phyloP scores from a whole-genome alignment of 2,888 invertebrate genomes.

The Acrobasis suavella region DNA sequence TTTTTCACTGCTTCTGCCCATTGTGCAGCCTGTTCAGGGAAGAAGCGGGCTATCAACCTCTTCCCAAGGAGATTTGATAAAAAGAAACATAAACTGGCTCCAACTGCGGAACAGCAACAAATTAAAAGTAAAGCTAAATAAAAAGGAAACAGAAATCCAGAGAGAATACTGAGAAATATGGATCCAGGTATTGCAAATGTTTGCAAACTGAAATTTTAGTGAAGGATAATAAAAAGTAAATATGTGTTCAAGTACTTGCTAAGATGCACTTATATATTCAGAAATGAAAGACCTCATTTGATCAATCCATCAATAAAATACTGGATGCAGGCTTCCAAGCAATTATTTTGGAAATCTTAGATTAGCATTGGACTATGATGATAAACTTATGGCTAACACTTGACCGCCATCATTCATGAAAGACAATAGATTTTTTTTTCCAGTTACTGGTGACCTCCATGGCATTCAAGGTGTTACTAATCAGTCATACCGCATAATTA shows the following conservation, averaged over 20 bases:
- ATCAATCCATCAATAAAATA: too few relatives aligned
- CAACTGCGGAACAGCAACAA: slow-evolving; percentile 96
- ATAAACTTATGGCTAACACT: too few relatives aligned
- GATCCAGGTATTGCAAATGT: slow-evolving; percentile 99
- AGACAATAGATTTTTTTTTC: too few relatives aligned
- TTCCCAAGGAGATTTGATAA: slow-evolving; percentile 95
- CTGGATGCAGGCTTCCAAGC: too few relatives aligned
- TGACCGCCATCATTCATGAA: too few relatives aligned
- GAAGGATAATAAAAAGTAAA: slow-evolving; percentile 46
- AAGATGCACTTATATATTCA: too few relatives aligned
- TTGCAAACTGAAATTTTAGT: slow-evolving; percentile 88
- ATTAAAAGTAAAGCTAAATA: slow-evolving; percentile 93
- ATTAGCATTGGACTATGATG: too few relatives aligned
- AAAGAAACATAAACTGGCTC: slow-evolving; percentile 97
- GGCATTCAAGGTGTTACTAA: too few relatives aligned
- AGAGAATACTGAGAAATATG: slow-evolving; percentile 97
- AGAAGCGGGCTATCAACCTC: slow-evolving; percentile 91
- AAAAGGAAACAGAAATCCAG: slow-evolving; percentile 98
- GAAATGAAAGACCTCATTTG: too few relatives aligned
- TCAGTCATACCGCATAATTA: too few relatives aligned
- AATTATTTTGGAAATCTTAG: too few relatives aligned
- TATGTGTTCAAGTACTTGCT: slow-evolving; percentile 55
- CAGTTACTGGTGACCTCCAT: too few relatives aligned
- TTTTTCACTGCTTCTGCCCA: slow-evolving; percentile 94
- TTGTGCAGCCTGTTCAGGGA: slow-evolving; percentile 91